Evolutionary conservation across 1,140 invertebrate species (phyloP).

Genomic region (Lucilia cuprina): DNA sequence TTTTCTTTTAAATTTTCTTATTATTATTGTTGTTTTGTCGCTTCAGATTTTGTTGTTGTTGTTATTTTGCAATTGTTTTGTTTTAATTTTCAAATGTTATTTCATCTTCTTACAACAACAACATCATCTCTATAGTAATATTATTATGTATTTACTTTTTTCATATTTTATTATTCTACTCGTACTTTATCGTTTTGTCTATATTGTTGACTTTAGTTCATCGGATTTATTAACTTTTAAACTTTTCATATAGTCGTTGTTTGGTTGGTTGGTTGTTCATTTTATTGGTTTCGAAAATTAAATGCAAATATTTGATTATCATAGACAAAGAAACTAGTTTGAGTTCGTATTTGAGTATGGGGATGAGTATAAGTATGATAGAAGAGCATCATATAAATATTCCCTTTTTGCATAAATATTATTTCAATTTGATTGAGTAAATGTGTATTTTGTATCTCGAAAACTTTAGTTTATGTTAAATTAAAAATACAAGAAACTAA

Average conservation of each 20-base stretch:
- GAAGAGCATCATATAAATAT: neutral
- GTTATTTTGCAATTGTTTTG: constrained; percentile 17
- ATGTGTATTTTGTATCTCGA: no score
- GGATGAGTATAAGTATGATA: no score
- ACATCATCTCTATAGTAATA: no score
- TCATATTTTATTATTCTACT: neutral
- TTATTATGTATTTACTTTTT: no score
- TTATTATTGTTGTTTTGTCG: neutral
- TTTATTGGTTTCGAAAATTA: constrained; percentile 28
- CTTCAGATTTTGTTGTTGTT: neutral
- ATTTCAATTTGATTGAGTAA: neutral
- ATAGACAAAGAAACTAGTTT: neutral
- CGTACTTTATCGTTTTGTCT: neutral
- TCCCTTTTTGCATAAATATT: neutral
- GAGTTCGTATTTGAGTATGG: no score
- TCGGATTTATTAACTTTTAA: constrained; percentile 30
- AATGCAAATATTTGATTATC: constrained; percentile 29
- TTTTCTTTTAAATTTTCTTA: neutral
- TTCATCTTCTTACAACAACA: neutral
- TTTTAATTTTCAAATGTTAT: constrained; percentile 34
- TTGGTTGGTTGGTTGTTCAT: neutral
- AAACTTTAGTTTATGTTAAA: no score
- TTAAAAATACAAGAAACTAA: no score
- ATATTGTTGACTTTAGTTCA: neutral
- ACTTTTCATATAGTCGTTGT: neutral